These are phyloP conservation scores for Chrosomus eos DNA, from an alignment of 2,797 vertebrate genomes.

Conservation along the genomic window DNA sequence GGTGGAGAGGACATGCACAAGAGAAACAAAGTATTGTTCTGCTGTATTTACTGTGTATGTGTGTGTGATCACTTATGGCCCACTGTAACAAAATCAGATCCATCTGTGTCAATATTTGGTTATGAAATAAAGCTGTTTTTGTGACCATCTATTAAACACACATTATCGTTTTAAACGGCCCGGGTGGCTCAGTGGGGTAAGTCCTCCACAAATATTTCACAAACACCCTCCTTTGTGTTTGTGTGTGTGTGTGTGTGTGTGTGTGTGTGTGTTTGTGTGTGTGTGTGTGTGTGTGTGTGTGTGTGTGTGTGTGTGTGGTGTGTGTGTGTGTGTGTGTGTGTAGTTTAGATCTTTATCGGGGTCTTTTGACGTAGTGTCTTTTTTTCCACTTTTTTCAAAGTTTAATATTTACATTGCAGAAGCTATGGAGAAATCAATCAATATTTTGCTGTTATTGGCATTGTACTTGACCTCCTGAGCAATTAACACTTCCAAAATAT, in stretches of 20 bases:
- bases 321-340: conserved; percentile 14
- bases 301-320: conserved; percentile 21
- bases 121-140: conserved; percentile 51
- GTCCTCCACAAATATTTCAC: conserved; percentile 50
- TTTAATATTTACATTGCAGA: conserved; percentile 3
- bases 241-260: conserved; percentile 16
- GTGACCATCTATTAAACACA: conserved; percentile 44
- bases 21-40: conserved; percentile 44
- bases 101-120: conserved; percentile 57
- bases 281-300: background rate
- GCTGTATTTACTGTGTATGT: conserved; percentile 29
- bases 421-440: background rate
- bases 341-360: background rate
- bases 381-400: conserved; percentile 3
- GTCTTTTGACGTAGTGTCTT: conserved; percentile 1
- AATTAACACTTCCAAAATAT: background rate
- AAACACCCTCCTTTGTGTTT: conserved; percentile 17
- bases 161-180: conserved; percentile 39
- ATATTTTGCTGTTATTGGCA: background rate
- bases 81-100: conserved; percentile 56
- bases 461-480: background rate
- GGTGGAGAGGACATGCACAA: background rate
- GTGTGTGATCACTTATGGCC: conserved; percentile 36
- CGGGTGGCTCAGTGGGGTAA: conserved; percentile 36
- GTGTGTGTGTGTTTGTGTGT: conserved; percentile 21